Percentiles rank a stretch among this genome's conserved stretches.
Evolutionary conservation across 2,113 vertebrate species (phyloP).

Genomic region (Craseonycteris thonglongyai): DNA sequence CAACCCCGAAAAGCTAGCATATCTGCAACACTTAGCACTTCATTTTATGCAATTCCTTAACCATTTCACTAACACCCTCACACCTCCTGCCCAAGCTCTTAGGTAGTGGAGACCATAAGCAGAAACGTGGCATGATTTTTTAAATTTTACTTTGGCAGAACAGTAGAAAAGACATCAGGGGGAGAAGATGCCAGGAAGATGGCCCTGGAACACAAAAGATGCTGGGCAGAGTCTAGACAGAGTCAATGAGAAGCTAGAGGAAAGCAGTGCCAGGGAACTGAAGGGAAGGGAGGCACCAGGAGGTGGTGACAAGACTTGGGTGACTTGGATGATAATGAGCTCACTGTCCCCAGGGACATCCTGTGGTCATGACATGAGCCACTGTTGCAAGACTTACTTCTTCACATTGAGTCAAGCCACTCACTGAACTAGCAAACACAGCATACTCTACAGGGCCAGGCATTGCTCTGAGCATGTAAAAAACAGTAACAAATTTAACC

Average conservation of each 20-base stretch:
- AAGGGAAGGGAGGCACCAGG: neutral
- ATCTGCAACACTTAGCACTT: neutral
- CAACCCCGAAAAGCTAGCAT: neutral
- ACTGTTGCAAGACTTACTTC: too few species aligned
- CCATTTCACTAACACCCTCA: neutral
- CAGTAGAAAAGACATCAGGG: neutral
- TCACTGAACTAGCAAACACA: too few species aligned
- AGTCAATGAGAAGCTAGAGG: neutral
- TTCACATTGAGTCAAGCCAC: neutral
- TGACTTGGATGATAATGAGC: neutral
- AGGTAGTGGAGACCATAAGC: neutral
- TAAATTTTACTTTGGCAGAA: neutral
- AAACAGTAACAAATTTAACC: neutral
- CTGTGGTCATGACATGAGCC: neutral
- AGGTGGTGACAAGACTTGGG: neutral
- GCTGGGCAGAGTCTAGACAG: neutral
- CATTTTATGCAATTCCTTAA: neutral
- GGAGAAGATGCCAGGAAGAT: neutral
- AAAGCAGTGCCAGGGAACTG: neutral
- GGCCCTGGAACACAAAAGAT: neutral
- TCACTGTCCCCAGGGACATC: accelerated
- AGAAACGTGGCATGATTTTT: neutral
- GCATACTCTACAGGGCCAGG: too few species aligned
- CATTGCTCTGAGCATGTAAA: neutral
- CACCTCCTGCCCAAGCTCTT: neutral